phyloP scores from a whole-genome alignment of 2,797 vertebrate genomes.

The Sardinella longiceps region DNA sequence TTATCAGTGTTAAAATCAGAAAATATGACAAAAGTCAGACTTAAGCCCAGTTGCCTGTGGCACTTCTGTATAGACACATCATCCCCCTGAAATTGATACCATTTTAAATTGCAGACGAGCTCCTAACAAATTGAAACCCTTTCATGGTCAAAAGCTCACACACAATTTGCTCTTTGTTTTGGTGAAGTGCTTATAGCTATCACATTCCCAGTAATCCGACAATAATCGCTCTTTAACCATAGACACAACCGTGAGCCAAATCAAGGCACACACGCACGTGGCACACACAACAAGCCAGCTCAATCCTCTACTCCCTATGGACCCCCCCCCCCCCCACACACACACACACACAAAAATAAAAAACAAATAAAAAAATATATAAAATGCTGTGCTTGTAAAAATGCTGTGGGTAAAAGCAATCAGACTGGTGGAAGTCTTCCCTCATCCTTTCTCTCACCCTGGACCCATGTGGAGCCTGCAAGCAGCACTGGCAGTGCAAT shows the following conservation, averaged over 20 bases:
- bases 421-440: background rate
- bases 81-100: too few relatives aligned
- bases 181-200: background rate
- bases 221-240: background rate
- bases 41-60: too few relatives aligned
- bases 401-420: background rate
- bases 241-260: background rate
- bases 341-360: too few relatives aligned
- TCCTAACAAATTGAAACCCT: background rate
- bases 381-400: background rate
- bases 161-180: background rate
- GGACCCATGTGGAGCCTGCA: conserved; percentile 13
- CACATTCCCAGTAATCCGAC: conserved; percentile 3
- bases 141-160: background rate
- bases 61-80: too few relatives aligned
- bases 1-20: too few relatives aligned
- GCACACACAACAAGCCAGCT: background rate
- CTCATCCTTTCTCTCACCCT: background rate
- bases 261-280: background rate
- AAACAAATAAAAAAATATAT: too few relatives aligned
- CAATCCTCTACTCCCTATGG: background rate
- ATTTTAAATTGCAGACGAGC: background rate
- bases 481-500: conserved; percentile 34
- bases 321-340: background rate
- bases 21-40: too few relatives aligned